Percentiles rank a stretch among this genome's conserved stretches.
Conservation (phyloP, 2,888 invertebrate species). For the Cataglyphis livida region DNA sequence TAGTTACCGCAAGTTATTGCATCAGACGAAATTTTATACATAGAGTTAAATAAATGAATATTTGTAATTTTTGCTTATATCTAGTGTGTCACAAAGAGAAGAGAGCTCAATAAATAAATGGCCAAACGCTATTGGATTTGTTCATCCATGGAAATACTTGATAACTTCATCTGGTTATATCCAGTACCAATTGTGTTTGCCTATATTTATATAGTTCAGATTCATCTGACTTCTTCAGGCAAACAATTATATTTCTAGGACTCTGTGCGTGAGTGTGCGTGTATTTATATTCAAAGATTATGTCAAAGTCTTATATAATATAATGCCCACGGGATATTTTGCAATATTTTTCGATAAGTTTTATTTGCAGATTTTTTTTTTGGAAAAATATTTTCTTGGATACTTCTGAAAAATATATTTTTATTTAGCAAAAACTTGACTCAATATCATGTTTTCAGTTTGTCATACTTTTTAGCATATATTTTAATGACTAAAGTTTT, state of each 20-base stretch:
- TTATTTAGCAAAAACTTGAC: too few species aligned
- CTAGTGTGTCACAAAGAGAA: not conserved
- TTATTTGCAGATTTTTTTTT: too few species aligned
- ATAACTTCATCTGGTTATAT: not conserved
- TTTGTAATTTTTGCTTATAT: not conserved
- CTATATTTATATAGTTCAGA: conserved; percentile 1
- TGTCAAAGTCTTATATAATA: not conserved
- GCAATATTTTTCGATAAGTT: too few species aligned
- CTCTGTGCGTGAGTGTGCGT: too few species aligned
- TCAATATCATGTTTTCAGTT: too few species aligned
- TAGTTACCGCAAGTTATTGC: not conserved
- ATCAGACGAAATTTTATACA: not conserved
- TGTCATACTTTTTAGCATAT: too few species aligned
- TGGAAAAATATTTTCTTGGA: too few species aligned
- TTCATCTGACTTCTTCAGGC: not conserved
- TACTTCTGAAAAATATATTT: too few species aligned
- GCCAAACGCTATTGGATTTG: not conserved
- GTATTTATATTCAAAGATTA: too few species aligned
- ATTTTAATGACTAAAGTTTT: too few species aligned
- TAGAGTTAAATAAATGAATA: not conserved
- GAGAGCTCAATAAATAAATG: not conserved
- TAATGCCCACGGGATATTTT: not conserved
- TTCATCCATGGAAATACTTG: not conserved
- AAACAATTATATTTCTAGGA: not conserved
- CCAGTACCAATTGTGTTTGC: not conserved